A percentile compares a stretch with the other conserved stretches of the same genome.
These are phyloP conservation scores for Sycophila texana DNA, from an alignment of 2,888 invertebrate genomes.

Conservation along the genomic window DNA sequence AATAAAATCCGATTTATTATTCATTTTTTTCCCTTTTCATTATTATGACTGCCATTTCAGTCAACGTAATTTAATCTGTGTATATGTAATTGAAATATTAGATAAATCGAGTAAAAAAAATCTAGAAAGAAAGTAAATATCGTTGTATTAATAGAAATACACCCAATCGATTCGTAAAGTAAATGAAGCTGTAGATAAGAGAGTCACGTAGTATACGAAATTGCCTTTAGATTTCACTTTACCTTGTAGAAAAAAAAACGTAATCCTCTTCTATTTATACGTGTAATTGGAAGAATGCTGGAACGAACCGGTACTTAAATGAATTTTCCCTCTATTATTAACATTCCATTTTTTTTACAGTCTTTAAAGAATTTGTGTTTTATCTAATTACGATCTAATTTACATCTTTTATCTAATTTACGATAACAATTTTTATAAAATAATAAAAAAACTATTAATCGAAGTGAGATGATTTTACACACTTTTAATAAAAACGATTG, in stretches of 20 bases:
- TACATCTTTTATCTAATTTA: no score
- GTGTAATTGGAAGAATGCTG: no score
- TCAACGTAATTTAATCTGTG: not conserved
- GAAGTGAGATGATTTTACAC: not conserved
- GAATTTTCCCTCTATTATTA: no score
- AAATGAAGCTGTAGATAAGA: not conserved
- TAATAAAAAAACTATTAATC: not conserved
- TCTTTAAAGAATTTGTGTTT: no score
- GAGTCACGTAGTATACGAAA: conserved; percentile 5
- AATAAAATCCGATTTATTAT: not conserved
- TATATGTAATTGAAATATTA: not conserved
- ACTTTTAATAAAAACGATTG: no score
- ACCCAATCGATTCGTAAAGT: not conserved
- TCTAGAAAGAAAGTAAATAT: no score
- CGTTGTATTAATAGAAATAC: not conserved
- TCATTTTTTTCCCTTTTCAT: not conserved
- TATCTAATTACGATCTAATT: no score
- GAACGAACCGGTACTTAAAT: no score
- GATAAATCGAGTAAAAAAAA: no score
- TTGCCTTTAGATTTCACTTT: conserved; percentile 1
- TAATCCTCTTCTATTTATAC: not conserved
- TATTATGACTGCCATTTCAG: not conserved
- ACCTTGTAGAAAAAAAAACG: not conserved
- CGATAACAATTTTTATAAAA: no score
- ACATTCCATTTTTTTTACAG: no score